Evolutionary conservation across 2,113 vertebrate species (phyloP), one percentile per base, ranked within the genome.

Genomic region (Vidua chalybeata): DNA sequence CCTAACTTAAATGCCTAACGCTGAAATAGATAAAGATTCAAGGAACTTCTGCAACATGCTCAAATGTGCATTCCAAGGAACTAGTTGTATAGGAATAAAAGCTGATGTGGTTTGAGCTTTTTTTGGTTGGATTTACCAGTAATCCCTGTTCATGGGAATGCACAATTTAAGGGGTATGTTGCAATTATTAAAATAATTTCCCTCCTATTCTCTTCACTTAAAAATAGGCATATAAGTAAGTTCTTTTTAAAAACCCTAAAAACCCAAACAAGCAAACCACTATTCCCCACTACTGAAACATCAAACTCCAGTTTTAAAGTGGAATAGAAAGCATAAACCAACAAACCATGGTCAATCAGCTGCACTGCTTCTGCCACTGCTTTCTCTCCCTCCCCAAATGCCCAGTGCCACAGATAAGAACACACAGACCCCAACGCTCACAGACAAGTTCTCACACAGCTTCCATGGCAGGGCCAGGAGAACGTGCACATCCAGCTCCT

Each of bases 41-140:
- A 75, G 80, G 49, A 62, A 39, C 52, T 84, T 74, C 17, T 43
- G 49, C 27, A 89, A 58, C 1, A 2, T 27, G 10, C 14, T 69
- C 19, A 73, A 66, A 56, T 49, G 21, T n/a, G 18, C 35, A 72
- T 72, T 63, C 24, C n/a, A 55, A 67, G 7, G 45, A 85, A 64
- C 1, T 10, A 35, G 33, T 33, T 64, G 52, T 61, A 54, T 3
- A 55, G 6, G 9, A 7, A 9, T 45, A 79, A 64, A 27, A 35
- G 1, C 4, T 58, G 15, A 20, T 30, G 3, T 27, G 2, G 0
- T 68, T 45, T 33, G 11, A 33, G 5, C 0, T 4, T 35, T 56
- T 61, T 80, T 46, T 54, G 3, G 7, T 37, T 89, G 41, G 9
- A 49, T 15, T 48, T 10, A 35, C 10, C 35, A 39, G 20, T 22